Evolutionary conservation across 2,113 vertebrate species (phyloP).

Genomic region (Peromyscus leucopus): DNA sequence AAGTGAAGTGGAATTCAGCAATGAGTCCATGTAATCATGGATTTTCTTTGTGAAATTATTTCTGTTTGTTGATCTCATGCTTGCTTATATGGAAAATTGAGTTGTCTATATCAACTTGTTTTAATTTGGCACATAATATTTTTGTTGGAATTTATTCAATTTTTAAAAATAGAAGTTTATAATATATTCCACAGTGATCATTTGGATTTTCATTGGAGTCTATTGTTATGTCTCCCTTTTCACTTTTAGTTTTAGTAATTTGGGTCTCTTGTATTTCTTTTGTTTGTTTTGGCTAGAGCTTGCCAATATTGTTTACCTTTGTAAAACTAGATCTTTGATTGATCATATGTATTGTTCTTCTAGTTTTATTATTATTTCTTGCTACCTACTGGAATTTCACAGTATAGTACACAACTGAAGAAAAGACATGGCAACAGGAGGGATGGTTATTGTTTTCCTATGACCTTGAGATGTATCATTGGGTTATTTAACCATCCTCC

Average conservation of each 20-base stretch:
- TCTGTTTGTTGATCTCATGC: background rate
- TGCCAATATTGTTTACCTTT: background rate
- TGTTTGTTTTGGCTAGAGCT: background rate
- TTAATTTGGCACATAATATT: background rate
- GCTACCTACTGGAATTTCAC: background rate
- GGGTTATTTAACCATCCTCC: background rate
- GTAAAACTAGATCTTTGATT: background rate
- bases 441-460: background rate
- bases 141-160: background rate
- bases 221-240: background rate
- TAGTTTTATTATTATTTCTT: background rate
- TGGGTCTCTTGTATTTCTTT: background rate
- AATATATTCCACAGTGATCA: background rate
- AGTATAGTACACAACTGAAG: background rate
- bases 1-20: background rate
- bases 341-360: background rate
- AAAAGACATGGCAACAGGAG: background rate
- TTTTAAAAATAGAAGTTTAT: background rate
- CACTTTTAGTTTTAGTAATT: background rate
- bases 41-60: background rate
- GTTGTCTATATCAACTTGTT: background rate
- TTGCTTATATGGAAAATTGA: background rate
- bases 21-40: background rate
- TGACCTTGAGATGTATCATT: background rate
- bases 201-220: background rate